Percentiles rank a stretch among this genome's conserved stretches.
Conservation (phyloP, 2,888 invertebrate species). For the Tipula unca region DNA sequence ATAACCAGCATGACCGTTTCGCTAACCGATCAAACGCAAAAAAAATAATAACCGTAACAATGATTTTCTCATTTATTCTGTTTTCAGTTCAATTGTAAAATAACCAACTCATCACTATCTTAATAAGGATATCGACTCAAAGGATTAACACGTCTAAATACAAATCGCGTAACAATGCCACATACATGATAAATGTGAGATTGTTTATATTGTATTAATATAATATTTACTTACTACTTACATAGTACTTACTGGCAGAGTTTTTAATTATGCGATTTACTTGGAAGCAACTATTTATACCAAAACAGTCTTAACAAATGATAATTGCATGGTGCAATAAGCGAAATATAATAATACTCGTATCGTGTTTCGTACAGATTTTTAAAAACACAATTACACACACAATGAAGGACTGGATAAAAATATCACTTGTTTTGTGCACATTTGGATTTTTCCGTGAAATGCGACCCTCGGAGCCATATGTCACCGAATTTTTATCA, state of each 20-base stretch:
- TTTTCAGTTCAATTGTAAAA: not conserved
- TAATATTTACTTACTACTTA: not conserved
- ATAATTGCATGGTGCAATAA: not conserved
- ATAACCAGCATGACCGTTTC: not conserved
- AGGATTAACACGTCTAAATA: not conserved
- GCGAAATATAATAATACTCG: not conserved
- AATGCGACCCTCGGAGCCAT: constrained; percentile 80
- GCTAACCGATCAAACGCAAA: not conserved
- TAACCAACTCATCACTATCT: not conserved
- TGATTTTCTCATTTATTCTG: not conserved
- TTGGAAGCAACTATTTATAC: not conserved
- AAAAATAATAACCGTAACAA: not conserved
- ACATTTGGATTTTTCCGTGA: constrained; percentile 75
- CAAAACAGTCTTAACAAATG: not conserved
- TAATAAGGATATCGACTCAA: not conserved
- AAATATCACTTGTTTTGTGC: constrained; percentile 63
- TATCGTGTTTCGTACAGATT: not conserved
- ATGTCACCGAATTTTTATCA: constrained; percentile 67
- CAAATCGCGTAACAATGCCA: not conserved
- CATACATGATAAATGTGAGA: not conserved
- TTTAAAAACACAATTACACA: no score
- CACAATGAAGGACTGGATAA: constrained; percentile 54
- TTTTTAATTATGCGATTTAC: not conserved
- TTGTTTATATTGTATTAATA: not conserved
- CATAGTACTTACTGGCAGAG: no score